phyloP scores from a whole-genome alignment of 30 jellyfish, hydroid and myxozoan species.

The Phacellophora camtschatica region DNA sequence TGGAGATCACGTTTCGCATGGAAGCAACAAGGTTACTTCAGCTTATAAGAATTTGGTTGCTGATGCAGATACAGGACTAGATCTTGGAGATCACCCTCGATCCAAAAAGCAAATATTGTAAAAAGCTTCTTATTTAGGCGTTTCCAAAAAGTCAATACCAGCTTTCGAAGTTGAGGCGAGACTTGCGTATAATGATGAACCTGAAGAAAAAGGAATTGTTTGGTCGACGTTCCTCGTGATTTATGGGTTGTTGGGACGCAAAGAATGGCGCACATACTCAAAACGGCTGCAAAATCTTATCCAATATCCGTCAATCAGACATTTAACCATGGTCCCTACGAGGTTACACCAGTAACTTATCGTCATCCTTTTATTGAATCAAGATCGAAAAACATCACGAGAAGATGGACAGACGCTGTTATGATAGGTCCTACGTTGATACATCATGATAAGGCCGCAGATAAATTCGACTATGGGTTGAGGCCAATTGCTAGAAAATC shows the following conservation, averaged over 20 bases:
- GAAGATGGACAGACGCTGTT: not conserved
- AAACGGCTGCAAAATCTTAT: not conserved
- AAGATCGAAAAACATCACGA: not conserved
- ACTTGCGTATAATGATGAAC: not conserved
- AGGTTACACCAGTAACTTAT: constrained; percentile 3
- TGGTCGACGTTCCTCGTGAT: constrained; percentile 10
- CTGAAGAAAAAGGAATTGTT: not conserved
- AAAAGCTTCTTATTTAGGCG: not conserved
- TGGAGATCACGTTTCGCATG: not conserved
- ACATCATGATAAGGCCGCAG: constrained; percentile 4
- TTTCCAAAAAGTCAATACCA: not conserved
- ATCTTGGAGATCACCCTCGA: constrained; percentile 8
- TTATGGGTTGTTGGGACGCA: constrained; percentile 17
- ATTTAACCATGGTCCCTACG: not conserved
- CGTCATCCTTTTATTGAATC: not conserved
- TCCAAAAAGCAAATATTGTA: not conserved
- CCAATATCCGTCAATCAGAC: constrained; percentile 13
- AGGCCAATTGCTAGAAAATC: constrained; percentile 7
- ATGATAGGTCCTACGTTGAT: constrained; percentile 10
- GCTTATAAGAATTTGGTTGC: not conserved
- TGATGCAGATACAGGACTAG: not conserved
- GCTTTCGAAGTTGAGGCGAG: constrained; percentile 1
- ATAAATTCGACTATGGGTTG: constrained; percentile 2
- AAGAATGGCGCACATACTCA: not conserved
- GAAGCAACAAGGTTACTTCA: not conserved